These are phyloP conservation scores for Bagarius yarrelli DNA, from an alignment of 2,113 vertebrate genomes.

Conservation along the genomic window DNA sequence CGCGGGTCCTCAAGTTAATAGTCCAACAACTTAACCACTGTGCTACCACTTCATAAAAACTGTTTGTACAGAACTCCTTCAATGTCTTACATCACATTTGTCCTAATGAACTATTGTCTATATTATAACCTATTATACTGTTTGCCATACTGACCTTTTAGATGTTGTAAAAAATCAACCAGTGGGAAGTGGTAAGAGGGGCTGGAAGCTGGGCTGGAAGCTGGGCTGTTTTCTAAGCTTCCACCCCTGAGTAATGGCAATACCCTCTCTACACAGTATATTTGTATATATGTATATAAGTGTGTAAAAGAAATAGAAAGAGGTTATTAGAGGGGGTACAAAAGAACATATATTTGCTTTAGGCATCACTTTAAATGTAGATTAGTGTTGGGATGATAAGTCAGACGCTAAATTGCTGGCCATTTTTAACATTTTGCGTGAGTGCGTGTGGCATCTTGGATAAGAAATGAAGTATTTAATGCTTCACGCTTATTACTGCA, in stretches of 20 bases:
- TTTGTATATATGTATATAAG: background rate
- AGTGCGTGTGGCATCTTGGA: background rate
- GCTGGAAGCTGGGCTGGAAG: no score
- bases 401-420: background rate
- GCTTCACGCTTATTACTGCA: background rate
- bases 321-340: background rate
- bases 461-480: constrained; percentile 7
- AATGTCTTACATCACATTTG: no score
- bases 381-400: background rate
- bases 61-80: no score
- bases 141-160: background rate
- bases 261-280: no score
- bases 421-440: constrained; percentile 16
- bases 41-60: no score
- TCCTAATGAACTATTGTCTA: background rate
- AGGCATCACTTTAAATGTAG: background rate
- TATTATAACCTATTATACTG: background rate
- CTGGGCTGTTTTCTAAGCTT: no score
- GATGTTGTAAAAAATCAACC: no score
- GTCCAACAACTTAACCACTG: no score
- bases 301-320: no score
- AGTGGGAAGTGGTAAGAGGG: no score
- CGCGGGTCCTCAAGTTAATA: no score
- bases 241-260: background rate
- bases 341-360: background rate